Conservation (phyloP, 2,888 invertebrate genomes). For the Epirrhoe tristata region DNA sequence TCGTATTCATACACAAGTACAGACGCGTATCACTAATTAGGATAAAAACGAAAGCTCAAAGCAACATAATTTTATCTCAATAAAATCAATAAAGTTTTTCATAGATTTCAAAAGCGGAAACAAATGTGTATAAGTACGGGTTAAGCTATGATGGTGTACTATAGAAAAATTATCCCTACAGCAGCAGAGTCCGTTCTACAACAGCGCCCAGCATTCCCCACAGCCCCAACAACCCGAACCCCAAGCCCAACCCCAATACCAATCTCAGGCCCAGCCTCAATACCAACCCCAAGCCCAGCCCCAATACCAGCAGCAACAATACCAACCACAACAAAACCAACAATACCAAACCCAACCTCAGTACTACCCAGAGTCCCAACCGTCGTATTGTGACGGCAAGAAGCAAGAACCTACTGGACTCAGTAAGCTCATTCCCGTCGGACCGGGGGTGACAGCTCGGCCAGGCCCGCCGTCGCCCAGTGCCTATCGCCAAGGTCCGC, state of each 20-base stretch:
- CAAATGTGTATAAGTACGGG: slow-evolving; percentile 15
- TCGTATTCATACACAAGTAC: slow-evolving; percentile 23
- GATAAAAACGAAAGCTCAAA: slow-evolving; percentile 3
- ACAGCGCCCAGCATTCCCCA: slow-evolving; percentile 79
- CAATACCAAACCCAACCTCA: slow-evolving; percentile 58
- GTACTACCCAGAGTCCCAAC: slow-evolving; percentile 60
- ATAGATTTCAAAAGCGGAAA: neutral
- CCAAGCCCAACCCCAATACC: slow-evolving; percentile 48
- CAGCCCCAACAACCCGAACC: slow-evolving; percentile 52
- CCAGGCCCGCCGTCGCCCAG: slow-evolving; percentile 67
- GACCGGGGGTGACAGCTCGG: slow-evolving; percentile 69
- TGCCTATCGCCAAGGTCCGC: slow-evolving; percentile 64
- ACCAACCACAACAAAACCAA: slow-evolving; percentile 56
- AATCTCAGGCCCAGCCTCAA: slow-evolving; percentile 42
- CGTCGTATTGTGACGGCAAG: slow-evolving; percentile 68
- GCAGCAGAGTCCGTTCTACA: slow-evolving; percentile 79
- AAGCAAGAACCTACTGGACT: slow-evolving; percentile 74
- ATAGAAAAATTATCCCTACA: slow-evolving; percentile 67
- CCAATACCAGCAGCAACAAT: slow-evolving; percentile 50
- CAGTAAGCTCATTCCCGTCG: slow-evolving; percentile 79
- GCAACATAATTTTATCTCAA: neutral
- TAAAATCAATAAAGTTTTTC: neutral
- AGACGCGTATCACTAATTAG: slow-evolving; percentile 8
- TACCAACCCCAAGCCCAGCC: slow-evolving; percentile 49
- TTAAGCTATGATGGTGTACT: slow-evolving; percentile 44